Evolutionary conservation across 1,140 invertebrate species (phyloP), one percentile per base, ranked within the genome.

Genomic region (Yoshiicerus persimilis): DNA sequence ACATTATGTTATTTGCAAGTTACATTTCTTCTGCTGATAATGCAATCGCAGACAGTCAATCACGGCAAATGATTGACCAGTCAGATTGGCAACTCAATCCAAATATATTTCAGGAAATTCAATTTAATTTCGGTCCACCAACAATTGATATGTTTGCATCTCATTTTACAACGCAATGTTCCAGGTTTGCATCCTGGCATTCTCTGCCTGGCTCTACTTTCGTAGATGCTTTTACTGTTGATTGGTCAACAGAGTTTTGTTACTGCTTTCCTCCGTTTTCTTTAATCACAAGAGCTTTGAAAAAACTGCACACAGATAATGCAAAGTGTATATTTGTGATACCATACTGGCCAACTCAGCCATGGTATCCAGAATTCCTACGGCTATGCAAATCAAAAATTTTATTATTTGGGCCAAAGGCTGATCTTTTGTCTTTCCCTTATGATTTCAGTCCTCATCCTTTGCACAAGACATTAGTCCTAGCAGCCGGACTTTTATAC

Each of bases 21-120:
- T 88, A 88, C 64, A 88, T 88, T 36, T 10, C 36, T 11, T 75
- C 20, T 23, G 77, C 32, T 5, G 83, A 88, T 23, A 88, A 88
- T 86, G 9, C 75, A 2, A 41, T 88, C 39, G 87, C 87, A 4
- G 87, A 88, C 80, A 56, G 34, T 2, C 6, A 39, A 30, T 88
- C 87, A 2, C 30, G 87, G 25, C 6, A 2, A 32, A 30, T 6
- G n/a, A 27, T 85, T 20, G 38, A 84, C 38, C 27, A 85, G 25
- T 70, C 34, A 4, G 84, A 88, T 16, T 88, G 36, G 9, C 36
- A 30, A 47, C 38, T 88, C 4, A 41, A 66, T 36, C 3, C 5
- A 5, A 10, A 3, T 62, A 11, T 23, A 4, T 86, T 64, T 25
- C 8, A 25, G n/a, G n/a, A n/a, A n/a, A n/a, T n/a, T n/a, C n/a